Base-by-base conservation (phyloP, 2,888 invertebrate genomes). In the Lithophane semibrunnea region DNA sequence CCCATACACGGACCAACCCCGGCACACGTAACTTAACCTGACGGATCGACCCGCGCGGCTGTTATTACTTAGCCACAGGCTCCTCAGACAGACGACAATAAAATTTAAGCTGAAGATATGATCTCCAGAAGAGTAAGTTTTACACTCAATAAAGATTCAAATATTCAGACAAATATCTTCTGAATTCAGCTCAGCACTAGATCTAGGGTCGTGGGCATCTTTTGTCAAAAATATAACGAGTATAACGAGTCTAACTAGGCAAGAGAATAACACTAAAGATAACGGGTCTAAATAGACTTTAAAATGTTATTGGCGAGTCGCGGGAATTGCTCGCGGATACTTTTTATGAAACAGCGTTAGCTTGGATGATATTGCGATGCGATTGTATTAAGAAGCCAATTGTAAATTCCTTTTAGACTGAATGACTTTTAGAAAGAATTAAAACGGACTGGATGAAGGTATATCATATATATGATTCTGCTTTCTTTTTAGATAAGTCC, bases 291-390 rank as follows among this genome's bases (percentile, higher is more conserved):
- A 91, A 91, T 91, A 87, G 89, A 88, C 90, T 88, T 90, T 92
- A 91, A 92, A 92, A 92, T 92, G 89, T 92, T 92, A 92, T 92
- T 91, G 89, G 91, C 58, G 84, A 86, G 80, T 83, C 72, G 81
- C 75, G 84, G 82, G 85, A 83, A 83, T 80, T 81, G 83, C 70
- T 77, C 60, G 70, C 71, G 54, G 72, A 73, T 64, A 72, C 60
- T 84, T 87, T 88, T 87, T 83, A 84, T 83, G 21, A 65, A 60
- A 65, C 24, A 66, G 72, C 56, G 65, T 64, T 49, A 24, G 29
- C n/a, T 76, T 60, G n/a, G 70, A 61, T 58, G 12, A 71, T 75
- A 70, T 65, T 77, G 52, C 52, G 63, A 18, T 52, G 29, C 42
- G 24, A 47, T 69, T 63, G 37, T 66, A 9, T 44, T 64, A 42